Conservation (phyloP, 1,140 invertebrate genomes). For the Trichoplusia ni region DNA sequence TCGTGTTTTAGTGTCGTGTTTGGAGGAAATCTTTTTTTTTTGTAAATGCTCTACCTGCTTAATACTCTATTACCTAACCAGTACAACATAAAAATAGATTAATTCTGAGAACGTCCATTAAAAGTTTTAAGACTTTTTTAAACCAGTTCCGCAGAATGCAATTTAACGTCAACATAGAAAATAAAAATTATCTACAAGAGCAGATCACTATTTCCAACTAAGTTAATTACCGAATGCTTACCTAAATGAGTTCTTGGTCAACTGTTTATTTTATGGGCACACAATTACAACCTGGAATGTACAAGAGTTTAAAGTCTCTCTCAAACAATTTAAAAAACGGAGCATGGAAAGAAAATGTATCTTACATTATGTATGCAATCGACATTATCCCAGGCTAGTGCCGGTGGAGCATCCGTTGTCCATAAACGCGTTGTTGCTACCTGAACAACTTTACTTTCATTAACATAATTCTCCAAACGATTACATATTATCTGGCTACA, state of each 20-base stretch:
- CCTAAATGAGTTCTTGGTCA: not conserved
- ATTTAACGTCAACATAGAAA: constrained; percentile 10
- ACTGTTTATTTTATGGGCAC: constrained; percentile 1
- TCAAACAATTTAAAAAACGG: not conserved
- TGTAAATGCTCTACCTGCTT: not conserved
- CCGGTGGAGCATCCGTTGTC: constrained; percentile 29
- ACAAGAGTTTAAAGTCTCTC: not conserved
- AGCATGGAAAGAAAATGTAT: constrained; percentile 31
- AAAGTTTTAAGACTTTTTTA: not conserved
- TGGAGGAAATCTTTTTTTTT: too few species aligned
- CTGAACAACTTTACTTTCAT: constrained; percentile 55
- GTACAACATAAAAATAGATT: not conserved
- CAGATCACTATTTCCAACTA: constrained; percentile 12
- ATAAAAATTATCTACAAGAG: constrained; percentile 5
- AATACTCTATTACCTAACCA: not conserved
- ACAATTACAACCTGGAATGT: constrained; percentile 9
- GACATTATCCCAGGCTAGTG: constrained; percentile 35
- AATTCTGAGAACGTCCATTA: constrained; percentile 1
- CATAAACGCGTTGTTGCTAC: constrained; percentile 21
- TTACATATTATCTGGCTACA: constrained; percentile 2
- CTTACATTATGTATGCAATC: constrained; percentile 43
- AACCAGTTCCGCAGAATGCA: constrained; percentile 2
- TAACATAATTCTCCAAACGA: constrained; percentile 54
- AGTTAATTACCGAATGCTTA: constrained; percentile 8
- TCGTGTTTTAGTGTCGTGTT: too few species aligned